Evolutionary conservation across 1,140 invertebrate species (phyloP).

Genomic region (Plectrocnemia conspersa): DNA sequence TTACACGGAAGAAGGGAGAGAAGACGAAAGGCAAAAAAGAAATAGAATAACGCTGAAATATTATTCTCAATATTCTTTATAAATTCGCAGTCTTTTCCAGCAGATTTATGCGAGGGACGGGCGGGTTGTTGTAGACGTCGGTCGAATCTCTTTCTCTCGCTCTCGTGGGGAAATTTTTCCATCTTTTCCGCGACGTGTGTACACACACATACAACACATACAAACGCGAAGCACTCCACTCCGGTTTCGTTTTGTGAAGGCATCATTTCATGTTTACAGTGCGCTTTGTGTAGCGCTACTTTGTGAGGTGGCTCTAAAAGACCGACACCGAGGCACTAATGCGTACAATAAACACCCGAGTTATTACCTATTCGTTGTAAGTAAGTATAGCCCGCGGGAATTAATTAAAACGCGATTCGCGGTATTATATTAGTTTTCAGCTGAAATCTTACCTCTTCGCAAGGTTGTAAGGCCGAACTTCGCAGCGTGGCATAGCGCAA

Average conservation of each 20-base stretch:
- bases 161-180: constrained; percentile 1
- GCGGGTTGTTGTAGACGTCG: background rate
- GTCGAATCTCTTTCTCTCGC: background rate
- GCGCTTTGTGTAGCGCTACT: constrained; percentile 25
- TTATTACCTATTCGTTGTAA: constrained; percentile 27
- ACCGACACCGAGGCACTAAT: constrained; percentile 22
- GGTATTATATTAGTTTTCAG: background rate
- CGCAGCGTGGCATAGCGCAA: background rate
- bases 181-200: constrained; percentile 11
- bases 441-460: background rate
- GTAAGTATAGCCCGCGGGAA: constrained; percentile 14
- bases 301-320: constrained; percentile 11
- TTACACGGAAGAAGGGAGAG: constrained; percentile 22
- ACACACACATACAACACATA: constrained; percentile 5
- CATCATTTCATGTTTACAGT: constrained; percentile 30
- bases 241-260: constrained; percentile 22
- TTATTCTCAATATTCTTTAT: constrained; percentile 31
- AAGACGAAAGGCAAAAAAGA: constrained; percentile 14
- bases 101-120: constrained; percentile 22
- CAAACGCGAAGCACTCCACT: constrained; percentile 18
- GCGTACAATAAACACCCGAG: constrained; percentile 27
- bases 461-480: background rate
- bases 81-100: constrained; percentile 33
- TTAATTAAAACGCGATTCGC: constrained; percentile 22
- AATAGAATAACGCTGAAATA: constrained; percentile 27